A percentile compares a stretch with the other conserved stretches of the same genome.
These are phyloP conservation scores for Rotaria sp. DNA, from an alignment of 2,888 invertebrate genomes.

Conservation along the genomic window DNA sequence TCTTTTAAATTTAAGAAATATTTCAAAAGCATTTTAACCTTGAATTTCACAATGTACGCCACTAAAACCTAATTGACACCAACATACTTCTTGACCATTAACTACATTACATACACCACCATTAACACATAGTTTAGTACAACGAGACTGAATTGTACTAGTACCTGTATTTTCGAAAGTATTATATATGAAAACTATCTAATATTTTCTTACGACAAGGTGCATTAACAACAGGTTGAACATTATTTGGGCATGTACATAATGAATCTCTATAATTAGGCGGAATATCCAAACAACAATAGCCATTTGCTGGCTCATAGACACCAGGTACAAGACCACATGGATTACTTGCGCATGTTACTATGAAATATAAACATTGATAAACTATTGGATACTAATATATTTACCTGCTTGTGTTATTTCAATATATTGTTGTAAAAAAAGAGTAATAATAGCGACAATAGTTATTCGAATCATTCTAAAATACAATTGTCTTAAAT, in stretches of 20 bases:
- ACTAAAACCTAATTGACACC: slow-evolving; percentile 42
- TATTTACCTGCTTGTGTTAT: neutral
- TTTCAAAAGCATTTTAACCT: neutral
- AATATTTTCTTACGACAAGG: neutral
- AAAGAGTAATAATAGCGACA: neutral
- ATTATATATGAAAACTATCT: neutral
- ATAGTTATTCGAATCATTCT: neutral
- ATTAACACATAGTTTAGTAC: slow-evolving; percentile 43
- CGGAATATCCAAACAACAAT: neutral
- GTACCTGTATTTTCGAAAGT: neutral
- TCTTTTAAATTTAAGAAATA: neutral
- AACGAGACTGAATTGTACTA: neutral
- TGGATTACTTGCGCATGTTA: neutral
- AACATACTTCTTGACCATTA: slow-evolving; percentile 43
- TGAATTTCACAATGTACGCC: slow-evolving; percentile 42
- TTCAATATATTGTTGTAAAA: neutral
- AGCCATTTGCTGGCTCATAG: neutral
- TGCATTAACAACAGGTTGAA: neutral
- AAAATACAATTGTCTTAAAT: neutral
- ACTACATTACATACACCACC: slow-evolving; percentile 43
- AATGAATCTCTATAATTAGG: neutral
- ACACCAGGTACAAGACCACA: neutral
- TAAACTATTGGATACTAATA: neutral
- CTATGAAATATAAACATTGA: neutral
- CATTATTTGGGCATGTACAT: neutral